Evolutionary conservation across 2,797 vertebrate genomes (phyloP).

Genomic region (Bufotes viridis): DNA sequence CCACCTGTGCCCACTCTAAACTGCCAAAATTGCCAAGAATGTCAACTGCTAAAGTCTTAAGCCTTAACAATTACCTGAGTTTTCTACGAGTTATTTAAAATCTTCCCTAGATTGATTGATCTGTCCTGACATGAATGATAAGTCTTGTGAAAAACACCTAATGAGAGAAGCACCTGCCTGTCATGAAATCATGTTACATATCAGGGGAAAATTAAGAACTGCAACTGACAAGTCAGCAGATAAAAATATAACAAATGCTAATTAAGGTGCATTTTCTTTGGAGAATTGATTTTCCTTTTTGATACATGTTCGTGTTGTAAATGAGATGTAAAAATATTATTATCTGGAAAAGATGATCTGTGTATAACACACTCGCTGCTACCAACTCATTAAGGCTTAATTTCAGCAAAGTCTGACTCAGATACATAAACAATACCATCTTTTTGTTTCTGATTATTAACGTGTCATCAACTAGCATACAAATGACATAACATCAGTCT

Average conservation of each 20-base stretch:
- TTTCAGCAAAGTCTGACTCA: constrained; percentile 18
- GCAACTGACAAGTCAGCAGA: constrained; percentile 58
- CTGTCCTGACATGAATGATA: constrained; percentile 39
- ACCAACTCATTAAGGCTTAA: constrained; percentile 17
- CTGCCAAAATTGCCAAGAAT: constrained; percentile 6
- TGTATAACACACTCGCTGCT: constrained; percentile 7
- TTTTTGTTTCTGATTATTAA: not conserved
- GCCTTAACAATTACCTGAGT: constrained; percentile 24
- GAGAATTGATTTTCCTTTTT: constrained; percentile 36
- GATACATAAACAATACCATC: constrained; percentile 17
- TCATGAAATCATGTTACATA: constrained; percentile 52
- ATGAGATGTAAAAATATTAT: constrained; percentile 54
- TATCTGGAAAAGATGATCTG: constrained; percentile 34
- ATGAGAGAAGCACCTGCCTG: constrained; percentile 61
- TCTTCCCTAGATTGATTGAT: constrained; percentile 55
- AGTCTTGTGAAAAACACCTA: constrained; percentile 57
- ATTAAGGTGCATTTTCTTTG: constrained; percentile 48
- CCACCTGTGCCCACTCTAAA: constrained; percentile 19
- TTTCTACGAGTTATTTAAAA: constrained; percentile 45
- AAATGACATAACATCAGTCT: not conserved
- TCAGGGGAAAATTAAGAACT: constrained; percentile 58
- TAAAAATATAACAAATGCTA: constrained; percentile 51
- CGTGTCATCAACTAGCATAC: not conserved
- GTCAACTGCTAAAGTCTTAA: constrained; percentile 1
- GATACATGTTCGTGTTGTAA: constrained; percentile 27